Percentiles rank a stretch among this genome's conserved stretches.
Conservation (phyloP, 2,888 invertebrate species). For the Terebella lapidaria region DNA sequence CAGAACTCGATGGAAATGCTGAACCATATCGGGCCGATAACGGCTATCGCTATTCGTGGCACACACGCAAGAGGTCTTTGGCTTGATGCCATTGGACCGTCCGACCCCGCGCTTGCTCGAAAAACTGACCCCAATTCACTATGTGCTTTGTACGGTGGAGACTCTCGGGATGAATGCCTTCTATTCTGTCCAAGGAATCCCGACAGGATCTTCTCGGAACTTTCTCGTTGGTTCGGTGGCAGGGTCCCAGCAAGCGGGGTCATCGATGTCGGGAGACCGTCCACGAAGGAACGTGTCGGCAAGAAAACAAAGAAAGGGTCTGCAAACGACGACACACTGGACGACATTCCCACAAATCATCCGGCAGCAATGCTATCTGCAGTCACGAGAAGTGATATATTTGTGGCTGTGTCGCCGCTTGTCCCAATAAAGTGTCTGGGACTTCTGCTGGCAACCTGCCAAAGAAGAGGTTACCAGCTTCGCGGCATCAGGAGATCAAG, state of each 20-base stretch:
- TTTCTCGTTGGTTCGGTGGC: slow-evolving; percentile 47
- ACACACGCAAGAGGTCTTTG: slow-evolving; percentile 38
- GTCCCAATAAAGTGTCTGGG: slow-evolving; percentile 39
- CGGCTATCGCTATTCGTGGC: slow-evolving; percentile 38
- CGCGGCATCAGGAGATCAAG: slow-evolving; percentile 34
- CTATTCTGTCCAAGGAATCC: slow-evolving; percentile 43
- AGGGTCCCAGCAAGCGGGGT: slow-evolving; percentile 38
- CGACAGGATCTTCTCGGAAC: slow-evolving; percentile 31
- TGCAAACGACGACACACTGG: background rate
- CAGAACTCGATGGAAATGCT: slow-evolving; percentile 5
- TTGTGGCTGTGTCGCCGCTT: slow-evolving; percentile 41
- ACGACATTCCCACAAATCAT: slow-evolving; percentile 12
- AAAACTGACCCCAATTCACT: slow-evolving; percentile 45
- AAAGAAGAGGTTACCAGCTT: slow-evolving; percentile 42
- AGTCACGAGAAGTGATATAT: slow-evolving; percentile 33
- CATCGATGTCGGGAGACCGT: slow-evolving; percentile 33
- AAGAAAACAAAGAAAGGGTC: background rate
- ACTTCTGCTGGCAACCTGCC: slow-evolving; percentile 36
- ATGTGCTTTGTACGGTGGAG: slow-evolving; percentile 44
- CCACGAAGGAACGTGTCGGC: too few relatives aligned
- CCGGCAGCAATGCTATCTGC: slow-evolving; percentile 40
- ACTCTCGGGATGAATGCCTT: slow-evolving; percentile 36
- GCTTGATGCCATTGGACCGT: slow-evolving; percentile 46
- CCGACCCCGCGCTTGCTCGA: slow-evolving; percentile 41
- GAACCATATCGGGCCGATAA: slow-evolving; percentile 40